phyloP scores from a whole-genome alignment of 2,113 vertebrate species.

The Fulica atra region DNA sequence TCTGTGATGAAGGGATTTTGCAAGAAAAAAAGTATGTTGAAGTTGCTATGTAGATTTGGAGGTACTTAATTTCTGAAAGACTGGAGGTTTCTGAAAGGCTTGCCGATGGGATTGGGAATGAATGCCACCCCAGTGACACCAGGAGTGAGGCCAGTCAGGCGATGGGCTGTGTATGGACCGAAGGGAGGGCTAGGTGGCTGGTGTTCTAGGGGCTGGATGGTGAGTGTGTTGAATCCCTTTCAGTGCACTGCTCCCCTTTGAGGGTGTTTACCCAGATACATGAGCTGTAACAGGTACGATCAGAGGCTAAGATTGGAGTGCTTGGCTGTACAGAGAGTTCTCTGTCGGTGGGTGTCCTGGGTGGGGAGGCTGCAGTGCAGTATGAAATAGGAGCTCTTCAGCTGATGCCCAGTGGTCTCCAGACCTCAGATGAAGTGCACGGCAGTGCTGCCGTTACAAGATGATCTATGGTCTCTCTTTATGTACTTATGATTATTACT shows the following conservation, averaged over 20 bases:
- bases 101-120: not conserved
- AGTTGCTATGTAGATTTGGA: not conserved
- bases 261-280: not conserved
- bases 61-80: not conserved
- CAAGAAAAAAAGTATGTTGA: not conserved
- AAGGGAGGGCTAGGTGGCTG: fast-evolving
- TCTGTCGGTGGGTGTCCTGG: not conserved
- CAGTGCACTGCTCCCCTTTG: not conserved
- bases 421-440: conserved; percentile 39
- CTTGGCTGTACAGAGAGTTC: not conserved
- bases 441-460: conserved; percentile 38
- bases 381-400: not conserved
- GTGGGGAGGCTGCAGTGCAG: not conserved
- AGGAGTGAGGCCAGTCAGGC: not conserved
- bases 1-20: not conserved
- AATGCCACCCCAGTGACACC: not conserved
- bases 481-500: conserved; percentile 88
- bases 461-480: conserved; percentile 72
- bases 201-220: fast-evolving
- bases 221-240: not conserved
- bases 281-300: not conserved
- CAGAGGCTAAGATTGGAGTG: not conserved
- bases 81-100: not conserved
- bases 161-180: fast-evolving
- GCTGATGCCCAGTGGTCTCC: not conserved